Evolutionary conservation across 1,140 invertebrate species (phyloP), one percentile per base, ranked within the genome.

Genomic region (Matsumurasca onukii): DNA sequence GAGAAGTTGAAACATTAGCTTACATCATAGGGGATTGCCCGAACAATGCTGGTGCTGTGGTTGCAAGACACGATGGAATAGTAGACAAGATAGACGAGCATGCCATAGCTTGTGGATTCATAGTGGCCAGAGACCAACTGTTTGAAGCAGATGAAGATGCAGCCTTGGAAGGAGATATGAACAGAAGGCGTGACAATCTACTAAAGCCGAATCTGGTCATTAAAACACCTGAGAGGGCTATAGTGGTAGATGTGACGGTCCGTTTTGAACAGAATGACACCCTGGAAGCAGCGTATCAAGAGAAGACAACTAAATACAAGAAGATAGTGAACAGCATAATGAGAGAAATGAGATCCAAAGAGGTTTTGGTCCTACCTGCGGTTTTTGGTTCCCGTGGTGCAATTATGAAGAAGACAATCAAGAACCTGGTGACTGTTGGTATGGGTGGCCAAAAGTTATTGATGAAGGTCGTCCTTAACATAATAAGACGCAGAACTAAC

Each of bases 151-250:
- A n/a, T n/a, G n/a, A n/a, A n/a, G n/a, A n/a, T n/a, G n/a, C n/a
- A n/a, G n/a, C n/a, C n/a, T n/a, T n/a, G n/a, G n/a, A n/a, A n/a
- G n/a, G n/a, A n/a, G n/a, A n/a, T n/a, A n/a, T n/a, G n/a, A n/a
- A n/a, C n/a, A n/a, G n/a, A n/a, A n/a, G 27, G 24, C 20, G 2
- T 20, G 12, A 1, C 1, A 3, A 30, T 15, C 57, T 27, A 1
- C 29, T 64, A 24, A 13, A 31, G 3, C 61, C 61, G 30, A 31
- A 64, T 31, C 61, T 64, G 30, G 61, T 64, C 24, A 31, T 64
- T 31, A 64, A 64, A 31, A 34, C 61, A 64, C 61, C 30, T 17
- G 61, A 31, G 20, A 3, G 30, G 24, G 61, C 61, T 13, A 20
- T 15, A 15, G 15, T 64, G 15, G 24, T 64, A 15, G 61, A 64